Percentiles rank a stretch among this genome's conserved stretches.
These are phyloP conservation scores for Synergus umbraculus DNA, from an alignment of 2,888 invertebrate genomes.

Conservation along the genomic window DNA sequence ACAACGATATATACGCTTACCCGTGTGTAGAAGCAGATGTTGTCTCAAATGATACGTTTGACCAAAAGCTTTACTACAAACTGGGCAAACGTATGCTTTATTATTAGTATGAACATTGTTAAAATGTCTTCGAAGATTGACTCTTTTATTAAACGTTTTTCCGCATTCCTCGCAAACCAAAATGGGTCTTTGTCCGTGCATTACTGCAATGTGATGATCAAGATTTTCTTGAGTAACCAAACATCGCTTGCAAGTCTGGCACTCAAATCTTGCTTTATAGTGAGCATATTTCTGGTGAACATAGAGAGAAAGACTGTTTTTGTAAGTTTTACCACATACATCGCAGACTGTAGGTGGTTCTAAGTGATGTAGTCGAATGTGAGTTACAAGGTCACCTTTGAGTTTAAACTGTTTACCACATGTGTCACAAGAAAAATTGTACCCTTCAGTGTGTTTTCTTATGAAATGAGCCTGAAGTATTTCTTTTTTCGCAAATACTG, in stretches of 20 bases:
- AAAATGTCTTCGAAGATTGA: conserved; percentile 23
- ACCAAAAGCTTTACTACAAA: conserved; percentile 67
- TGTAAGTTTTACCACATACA: conserved; percentile 63
- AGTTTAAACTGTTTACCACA: conserved; percentile 59
- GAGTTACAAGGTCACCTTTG: conserved; percentile 59
- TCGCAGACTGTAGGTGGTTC: conserved; percentile 61
- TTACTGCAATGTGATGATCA: conserved; percentile 45
- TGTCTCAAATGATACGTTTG: conserved; percentile 69
- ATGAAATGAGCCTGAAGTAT: conserved; percentile 39
- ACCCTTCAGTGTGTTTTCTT: conserved; percentile 56
- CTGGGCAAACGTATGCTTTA: conserved; percentile 64
- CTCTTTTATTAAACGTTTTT: conserved; percentile 43
- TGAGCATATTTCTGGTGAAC: conserved; percentile 65
- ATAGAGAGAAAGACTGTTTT: conserved; percentile 62
- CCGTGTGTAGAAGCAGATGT: conserved; percentile 59
- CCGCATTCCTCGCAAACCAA: conserved; percentile 50
- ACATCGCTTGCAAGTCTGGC: conserved; percentile 42
- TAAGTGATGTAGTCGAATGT: conserved; percentile 57
- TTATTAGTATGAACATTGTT: conserved; percentile 61
- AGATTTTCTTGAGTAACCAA: conserved; percentile 49
- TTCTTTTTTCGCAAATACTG: conserved; percentile 38
- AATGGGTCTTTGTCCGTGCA: conserved; percentile 33
- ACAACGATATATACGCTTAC: conserved; percentile 57
- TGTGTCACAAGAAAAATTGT: conserved; percentile 57
- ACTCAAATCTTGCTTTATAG: conserved; percentile 51